Evolutionary conservation across 2,113 vertebrate species (phyloP).

Genomic region (Apodemus sylvaticus): DNA sequence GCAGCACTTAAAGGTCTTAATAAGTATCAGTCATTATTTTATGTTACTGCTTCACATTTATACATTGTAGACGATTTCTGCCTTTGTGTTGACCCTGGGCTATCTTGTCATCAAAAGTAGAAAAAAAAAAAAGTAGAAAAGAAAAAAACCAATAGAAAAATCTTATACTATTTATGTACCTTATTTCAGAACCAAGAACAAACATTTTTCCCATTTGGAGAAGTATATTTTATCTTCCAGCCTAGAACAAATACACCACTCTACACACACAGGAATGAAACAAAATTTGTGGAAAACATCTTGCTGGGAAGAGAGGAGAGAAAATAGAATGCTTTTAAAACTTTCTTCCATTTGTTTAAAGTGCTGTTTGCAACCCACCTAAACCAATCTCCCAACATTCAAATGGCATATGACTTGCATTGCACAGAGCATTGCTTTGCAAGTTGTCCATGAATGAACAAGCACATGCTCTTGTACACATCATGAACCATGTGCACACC

Average conservation of each 20-base stretch:
- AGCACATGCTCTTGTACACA: not conserved
- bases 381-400: not conserved
- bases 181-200: not conserved
- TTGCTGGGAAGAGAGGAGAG: not conserved
- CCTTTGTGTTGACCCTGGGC: not conserved
- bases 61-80: not conserved
- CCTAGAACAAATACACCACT: not conserved
- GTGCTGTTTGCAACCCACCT: not conserved
- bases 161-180: not conserved
- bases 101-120: not conserved
- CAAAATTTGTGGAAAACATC: not conserved
- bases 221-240: slow-evolving; percentile 11
- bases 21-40: not conserved
- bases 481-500: not conserved
- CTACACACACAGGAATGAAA: not conserved
- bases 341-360: slow-evolving; percentile 15
- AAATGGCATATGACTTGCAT: not conserved
- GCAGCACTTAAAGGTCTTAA: not conserved
- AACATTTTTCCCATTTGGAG: not conserved
- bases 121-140: not conserved
- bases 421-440: not conserved
- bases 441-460: not conserved
- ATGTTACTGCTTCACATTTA: not conserved
- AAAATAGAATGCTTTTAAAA: not conserved
- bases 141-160: not conserved